Base-by-base conservation (phyloP, 2,888 invertebrate species). In the Tetragnatha montana region DNA sequence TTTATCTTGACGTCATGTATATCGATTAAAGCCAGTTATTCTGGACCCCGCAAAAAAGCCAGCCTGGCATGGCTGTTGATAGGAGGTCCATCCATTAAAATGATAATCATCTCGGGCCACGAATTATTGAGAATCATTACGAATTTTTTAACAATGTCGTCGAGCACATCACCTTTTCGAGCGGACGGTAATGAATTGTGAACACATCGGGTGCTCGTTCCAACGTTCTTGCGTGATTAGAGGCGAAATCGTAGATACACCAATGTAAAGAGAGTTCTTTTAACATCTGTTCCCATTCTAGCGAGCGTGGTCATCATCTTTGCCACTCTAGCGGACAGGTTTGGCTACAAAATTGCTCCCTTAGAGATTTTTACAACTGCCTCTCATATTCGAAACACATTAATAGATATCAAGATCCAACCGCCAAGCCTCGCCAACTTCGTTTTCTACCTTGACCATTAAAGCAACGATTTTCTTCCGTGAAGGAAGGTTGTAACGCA, bases 1-100 rank as follows among this genome's bases (percentile, higher is more conserved):
- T 78, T 84, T 76, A 76, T 47, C 69, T 50, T 22, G 78, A 84
- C 84, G 78, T 78, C 84, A 70, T 76, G 21, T 70, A 19, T 21
- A 84, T 84, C 75, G 84, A 84, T 84, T 78, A 17, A 73, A 51
- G 71, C 71, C 51, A 71, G 49, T 50, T 71, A 60, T 60, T 47
- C 51, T 49, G 50, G 35, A 35, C 35, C 35, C 35, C 35, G 35
- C 35, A 49, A n/a, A 50, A 81, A 81, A 19, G 51, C 35, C 8
- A 1, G 49, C 47, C 21, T 10, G 10, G 35, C 60, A 21, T 68
- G 81, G 19, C 21, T n/a, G 22, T n/a, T n/a, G 50, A 19, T 76
- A 76, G 8, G 76, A 10, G 50, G 47, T 76, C 21, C 70, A 71
- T 71, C 19, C 50, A 70, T 71, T 73, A 81, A 60, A 60, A 73